Conservation (phyloP, 2,888 invertebrate species). For the Melinopterus prodromus region DNA sequence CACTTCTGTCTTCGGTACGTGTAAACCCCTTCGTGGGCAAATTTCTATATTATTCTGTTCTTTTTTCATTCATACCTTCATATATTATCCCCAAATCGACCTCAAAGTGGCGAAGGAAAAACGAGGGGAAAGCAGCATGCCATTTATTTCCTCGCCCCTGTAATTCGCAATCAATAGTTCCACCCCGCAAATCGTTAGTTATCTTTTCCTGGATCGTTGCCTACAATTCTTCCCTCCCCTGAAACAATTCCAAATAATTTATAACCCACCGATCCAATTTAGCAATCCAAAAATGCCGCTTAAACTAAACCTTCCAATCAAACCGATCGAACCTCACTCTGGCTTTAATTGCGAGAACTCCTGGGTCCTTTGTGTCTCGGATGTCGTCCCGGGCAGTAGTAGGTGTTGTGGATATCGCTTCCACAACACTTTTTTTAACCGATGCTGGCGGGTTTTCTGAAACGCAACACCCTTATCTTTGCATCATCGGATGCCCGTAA, state of each 20-base stretch:
- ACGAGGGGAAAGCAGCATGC: neutral
- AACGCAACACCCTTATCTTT: slow-evolving; percentile 4
- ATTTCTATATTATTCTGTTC: too few species aligned
- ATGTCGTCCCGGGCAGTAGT: neutral
- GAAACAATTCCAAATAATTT: neutral
- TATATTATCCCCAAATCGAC: neutral
- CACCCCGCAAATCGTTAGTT: neutral
- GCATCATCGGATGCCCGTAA: slow-evolving; percentile 10
- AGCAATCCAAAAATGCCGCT: neutral
- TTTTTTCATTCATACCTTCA: too few species aligned
- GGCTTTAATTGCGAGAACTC: neutral
- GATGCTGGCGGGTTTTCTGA: neutral
- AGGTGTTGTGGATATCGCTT: slow-evolving; percentile 4
- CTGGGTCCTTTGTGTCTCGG: neutral
- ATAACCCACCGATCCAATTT: neutral
- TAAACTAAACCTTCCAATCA: neutral
- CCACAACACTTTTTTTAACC: slow-evolving; percentile 4
- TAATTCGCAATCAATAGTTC: neutral
- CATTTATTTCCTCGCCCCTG: neutral
- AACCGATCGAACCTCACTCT: neutral
- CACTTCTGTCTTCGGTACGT: too few species aligned
- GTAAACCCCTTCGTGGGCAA: too few species aligned
- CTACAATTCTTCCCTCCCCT: neutral
- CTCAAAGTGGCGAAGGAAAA: neutral
- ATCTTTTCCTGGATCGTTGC: neutral